Evolutionary conservation across 37 sponge, comb jelly and placozoan genomes (phyloP).

Genomic region (Amphimedon queenslandica): DNA sequence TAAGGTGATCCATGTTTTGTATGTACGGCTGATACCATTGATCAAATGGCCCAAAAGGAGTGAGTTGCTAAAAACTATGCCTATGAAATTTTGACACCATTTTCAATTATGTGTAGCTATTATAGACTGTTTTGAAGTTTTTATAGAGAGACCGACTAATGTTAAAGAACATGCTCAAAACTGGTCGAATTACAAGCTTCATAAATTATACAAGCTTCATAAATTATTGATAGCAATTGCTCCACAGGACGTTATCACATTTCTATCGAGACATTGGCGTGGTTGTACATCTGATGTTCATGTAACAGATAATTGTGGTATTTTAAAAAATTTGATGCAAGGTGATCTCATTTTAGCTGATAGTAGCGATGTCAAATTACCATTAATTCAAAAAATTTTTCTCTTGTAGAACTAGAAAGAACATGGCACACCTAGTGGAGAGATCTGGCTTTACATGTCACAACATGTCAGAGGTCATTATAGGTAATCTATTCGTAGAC

Average conservation of each 20-base stretch:
- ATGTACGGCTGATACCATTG: constrained; percentile 4
- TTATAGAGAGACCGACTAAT: constrained; percentile 27
- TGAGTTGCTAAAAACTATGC: constrained; percentile 21
- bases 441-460: too few relatives aligned
- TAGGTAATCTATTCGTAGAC: too few relatives aligned
- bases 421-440: too few relatives aligned
- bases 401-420: too few relatives aligned
- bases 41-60: constrained; percentile 35
- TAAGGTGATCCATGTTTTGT: constrained; percentile 33
- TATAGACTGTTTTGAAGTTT: constrained; percentile 38
- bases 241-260: constrained; percentile 30
- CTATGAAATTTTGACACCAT: neutral
- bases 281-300: constrained; percentile 28
- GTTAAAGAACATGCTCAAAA: constrained; percentile 17
- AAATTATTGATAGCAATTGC: constrained; percentile 30
- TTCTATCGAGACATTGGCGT: constrained; percentile 29
- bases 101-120: constrained; percentile 6
- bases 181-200: constrained; percentile 36
- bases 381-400: too few relatives aligned
- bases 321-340: constrained; percentile 22
- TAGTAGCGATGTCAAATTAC: too few relatives aligned
- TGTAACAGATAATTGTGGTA: constrained; percentile 32
- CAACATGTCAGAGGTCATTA: too few relatives aligned
- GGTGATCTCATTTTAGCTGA: constrained; percentile 35
- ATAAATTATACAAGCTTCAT: constrained; percentile 31